Evolutionary conservation across 2,797 vertebrate genomes (phyloP), one percentile per base, ranked within the genome.

Genomic region (Gallinago stenura): DNA sequence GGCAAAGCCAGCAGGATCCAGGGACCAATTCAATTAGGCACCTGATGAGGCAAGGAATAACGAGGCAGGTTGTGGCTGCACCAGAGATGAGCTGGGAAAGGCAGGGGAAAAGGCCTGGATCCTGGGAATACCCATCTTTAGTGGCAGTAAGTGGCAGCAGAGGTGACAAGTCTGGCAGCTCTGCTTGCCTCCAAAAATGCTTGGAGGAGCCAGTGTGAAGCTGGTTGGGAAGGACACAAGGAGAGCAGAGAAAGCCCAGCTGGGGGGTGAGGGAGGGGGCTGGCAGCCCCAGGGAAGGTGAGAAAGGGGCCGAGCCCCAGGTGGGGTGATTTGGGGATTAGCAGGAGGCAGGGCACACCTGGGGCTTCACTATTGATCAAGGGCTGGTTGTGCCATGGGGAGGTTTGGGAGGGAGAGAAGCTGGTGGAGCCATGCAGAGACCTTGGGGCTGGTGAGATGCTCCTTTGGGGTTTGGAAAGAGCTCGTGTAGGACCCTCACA

Each of bases 321-420:
- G 19, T 46, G 89, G 41, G 33, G 5, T 0, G 2, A 37, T n/a
- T 33, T 46, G 66, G 43, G 45, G 12, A 54, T 51, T 12, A 64
- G 37, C 54, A 72, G 31, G 21, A 26, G 37, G 19, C 39, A 25
- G 69, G 51, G 30, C 64, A 65, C 46, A 15, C 2, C 14, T 1
- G 0, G n/a, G 33, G 37, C 56, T 73, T 21, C 18, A 15, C 60
- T 30, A n/a, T 37, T 7, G 21, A 28, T 33, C 50, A 62, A 16
- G 41, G 24, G 31, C 20, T 53, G 72, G 17, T 4, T 8, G 22
- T 3, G 0, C 3, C 2, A 2, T 0, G 0, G 19, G 3, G 7
- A 12, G 10, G 57, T 1, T 79, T 20, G 30, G 37, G 4, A 10
- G 28, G 48, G 19, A 21, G 37, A 68, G 51, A 12, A 25, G 46